phyloP scores from a whole-genome alignment of 2,888 invertebrate species.

The Sepioteuthis lessoniana region DNA sequence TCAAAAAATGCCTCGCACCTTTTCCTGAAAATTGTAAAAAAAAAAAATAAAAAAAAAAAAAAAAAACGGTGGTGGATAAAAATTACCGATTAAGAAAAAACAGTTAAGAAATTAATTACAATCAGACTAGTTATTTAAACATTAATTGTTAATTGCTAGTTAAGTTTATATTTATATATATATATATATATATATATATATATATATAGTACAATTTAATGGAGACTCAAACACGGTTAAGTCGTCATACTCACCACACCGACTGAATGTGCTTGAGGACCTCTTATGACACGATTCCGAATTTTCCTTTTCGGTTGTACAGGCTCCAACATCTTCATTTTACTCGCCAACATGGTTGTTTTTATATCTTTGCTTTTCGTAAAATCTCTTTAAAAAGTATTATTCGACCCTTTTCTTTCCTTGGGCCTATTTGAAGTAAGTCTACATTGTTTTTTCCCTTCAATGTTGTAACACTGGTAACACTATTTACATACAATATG shows the following conservation, averaged over 20 bases:
- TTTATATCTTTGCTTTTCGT: neutral
- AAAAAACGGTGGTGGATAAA: too few species aligned
- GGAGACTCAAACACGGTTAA: too few species aligned
- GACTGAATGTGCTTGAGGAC: neutral
- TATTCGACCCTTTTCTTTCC: neutral
- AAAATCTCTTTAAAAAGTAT: neutral
- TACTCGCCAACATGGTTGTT: neutral
- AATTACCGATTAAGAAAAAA: too few species aligned
- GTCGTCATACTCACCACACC: neutral
- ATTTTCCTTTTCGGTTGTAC: neutral
- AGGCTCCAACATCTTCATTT: neutral
- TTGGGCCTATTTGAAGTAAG: neutral
- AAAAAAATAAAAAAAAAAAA: too few species aligned
- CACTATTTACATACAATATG: neutral
- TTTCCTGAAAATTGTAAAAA: too few species aligned
- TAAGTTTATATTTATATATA: too few species aligned
- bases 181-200: too few species aligned
- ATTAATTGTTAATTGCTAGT: too few species aligned
- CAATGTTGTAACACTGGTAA: neutral
- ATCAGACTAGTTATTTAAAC: too few species aligned
- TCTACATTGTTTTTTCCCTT: neutral
- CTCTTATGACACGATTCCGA: neutral
- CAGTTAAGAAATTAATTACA: too few species aligned
- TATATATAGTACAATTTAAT: too few species aligned
- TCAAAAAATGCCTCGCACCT: too few species aligned